These are phyloP conservation scores for Ormyrus pomaceus DNA, from an alignment of 2,888 invertebrate species.

Conservation along the genomic window DNA sequence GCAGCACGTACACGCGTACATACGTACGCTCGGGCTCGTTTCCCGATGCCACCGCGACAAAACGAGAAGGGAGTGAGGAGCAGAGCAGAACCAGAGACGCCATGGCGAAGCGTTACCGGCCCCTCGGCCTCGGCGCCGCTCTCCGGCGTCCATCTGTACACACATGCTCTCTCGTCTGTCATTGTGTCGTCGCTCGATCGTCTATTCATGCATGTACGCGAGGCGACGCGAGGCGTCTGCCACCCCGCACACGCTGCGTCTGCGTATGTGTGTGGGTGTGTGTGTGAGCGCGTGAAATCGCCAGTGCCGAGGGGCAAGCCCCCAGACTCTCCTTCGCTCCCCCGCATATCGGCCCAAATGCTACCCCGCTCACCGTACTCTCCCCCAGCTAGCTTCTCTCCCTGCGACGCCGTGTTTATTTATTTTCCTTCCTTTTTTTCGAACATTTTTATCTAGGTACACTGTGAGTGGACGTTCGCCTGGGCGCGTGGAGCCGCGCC, in stretches of 20 bases:
- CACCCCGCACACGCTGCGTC: not conserved
- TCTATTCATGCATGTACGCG: not conserved
- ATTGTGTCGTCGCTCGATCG: not conserved
- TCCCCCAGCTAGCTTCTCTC: not conserved
- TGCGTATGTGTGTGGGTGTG: not conserved
- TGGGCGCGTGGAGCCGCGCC: too few species aligned
- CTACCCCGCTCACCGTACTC: not conserved
- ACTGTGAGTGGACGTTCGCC: not conserved
- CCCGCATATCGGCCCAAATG: not conserved
- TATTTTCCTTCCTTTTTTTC: conserved; percentile 24
- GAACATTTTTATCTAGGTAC: conserved; percentile 29
- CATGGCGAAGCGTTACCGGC: conserved; percentile 30
- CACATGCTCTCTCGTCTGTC: not conserved
- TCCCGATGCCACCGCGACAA: conserved; percentile 42
- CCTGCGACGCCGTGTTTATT: conserved; percentile 7
- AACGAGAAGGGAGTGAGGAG: conserved; percentile 23
- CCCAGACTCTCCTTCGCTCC: not conserved
- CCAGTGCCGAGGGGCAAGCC: conserved; percentile 27
- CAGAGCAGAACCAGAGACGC: conserved; percentile 8
- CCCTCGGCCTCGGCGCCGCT: not conserved
- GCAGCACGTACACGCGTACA: conserved; percentile 9
- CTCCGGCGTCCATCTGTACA: not conserved
- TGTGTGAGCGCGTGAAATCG: conserved; percentile 43
- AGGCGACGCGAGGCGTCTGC: not conserved
- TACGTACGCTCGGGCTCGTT: not conserved